Percentiles rank a stretch among this genome's conserved stretches.
These are phyloP conservation scores for Stenchaetothrips biformis DNA, from an alignment of 2,888 invertebrate genomes.

Conservation along the genomic window DNA sequence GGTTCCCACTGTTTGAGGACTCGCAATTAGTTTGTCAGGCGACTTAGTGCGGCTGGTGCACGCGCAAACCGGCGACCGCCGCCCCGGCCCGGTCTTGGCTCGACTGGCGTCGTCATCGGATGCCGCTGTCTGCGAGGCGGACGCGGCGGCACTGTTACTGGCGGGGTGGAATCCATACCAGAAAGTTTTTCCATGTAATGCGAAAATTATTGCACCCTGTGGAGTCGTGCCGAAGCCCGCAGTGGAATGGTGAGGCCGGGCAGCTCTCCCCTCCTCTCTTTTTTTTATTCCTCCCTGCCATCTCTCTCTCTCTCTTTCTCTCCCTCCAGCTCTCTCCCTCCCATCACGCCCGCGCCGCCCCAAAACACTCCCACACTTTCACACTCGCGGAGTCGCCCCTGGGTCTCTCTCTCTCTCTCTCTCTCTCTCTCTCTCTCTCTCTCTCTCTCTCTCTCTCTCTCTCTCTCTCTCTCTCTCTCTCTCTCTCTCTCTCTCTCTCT, in stretches of 20 bases:
- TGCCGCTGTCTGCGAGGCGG: neutral
- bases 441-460: neutral
- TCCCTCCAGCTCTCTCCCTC: neutral
- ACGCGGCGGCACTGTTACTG: neutral
- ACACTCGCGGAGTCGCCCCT: neutral
- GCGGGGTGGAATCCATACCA: slow-evolving; percentile 22
- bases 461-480: neutral
- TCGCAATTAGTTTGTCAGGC: too few species aligned
- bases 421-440: neutral
- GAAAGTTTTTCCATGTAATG: slow-evolving; percentile 25
- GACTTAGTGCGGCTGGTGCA: too few species aligned
- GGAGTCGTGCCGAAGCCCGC: slow-evolving; percentile 21
- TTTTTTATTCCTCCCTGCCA: too few species aligned
- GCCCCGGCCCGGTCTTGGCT: too few species aligned
- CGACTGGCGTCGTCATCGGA: neutral
- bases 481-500: neutral
- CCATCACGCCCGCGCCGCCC: neutral
- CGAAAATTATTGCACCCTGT: slow-evolving; percentile 21
- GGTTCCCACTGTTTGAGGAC: too few species aligned
- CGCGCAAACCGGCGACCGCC: too few species aligned
- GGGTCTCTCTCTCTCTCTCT: too few species aligned
- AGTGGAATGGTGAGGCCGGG: neutral
- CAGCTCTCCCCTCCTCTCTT: neutral
- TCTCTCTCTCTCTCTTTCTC: slow-evolving; percentile 3
- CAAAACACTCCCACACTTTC: slow-evolving; percentile 1